A percentile compares a stretch with the other conserved stretches of the same genome.
These are phyloP conservation scores for Heliconius hortense DNA, from an alignment of 2,888 invertebrate species.

Conservation along the genomic window DNA sequence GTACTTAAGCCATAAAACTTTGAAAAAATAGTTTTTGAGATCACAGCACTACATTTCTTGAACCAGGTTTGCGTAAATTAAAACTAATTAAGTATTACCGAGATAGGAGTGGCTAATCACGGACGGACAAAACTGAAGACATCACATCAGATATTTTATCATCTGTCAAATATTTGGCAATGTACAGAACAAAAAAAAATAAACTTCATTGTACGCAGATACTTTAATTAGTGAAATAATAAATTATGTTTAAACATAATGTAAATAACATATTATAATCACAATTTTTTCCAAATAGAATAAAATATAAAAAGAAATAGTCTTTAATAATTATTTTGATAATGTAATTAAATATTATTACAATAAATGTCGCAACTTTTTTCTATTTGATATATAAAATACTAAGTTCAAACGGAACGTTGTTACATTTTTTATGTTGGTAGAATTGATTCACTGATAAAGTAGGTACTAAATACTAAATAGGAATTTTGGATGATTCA, in stretches of 20 bases:
- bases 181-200: constrained; percentile 33
- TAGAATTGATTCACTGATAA: constrained; percentile 47
- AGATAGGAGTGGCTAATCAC: constrained; percentile 75
- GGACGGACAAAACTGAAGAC: constrained; percentile 63
- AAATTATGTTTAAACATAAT: background rate
- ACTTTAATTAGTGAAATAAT: background rate
- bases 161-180: constrained; percentile 44
- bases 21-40: constrained; percentile 53
- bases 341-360: background rate
- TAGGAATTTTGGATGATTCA: constrained; percentile 70
- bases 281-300: background rate
- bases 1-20: constrained; percentile 44
- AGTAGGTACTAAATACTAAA: constrained; percentile 37
- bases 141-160: constrained; percentile 43
- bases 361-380: background rate
- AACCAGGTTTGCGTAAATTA: constrained; percentile 53
- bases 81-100: constrained; percentile 56
- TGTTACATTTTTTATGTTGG: constrained; percentile 39
- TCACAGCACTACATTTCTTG: constrained; percentile 65
- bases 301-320: background rate
- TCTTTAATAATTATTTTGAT: background rate
- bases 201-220: constrained; percentile 26
- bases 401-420: constrained; percentile 40
- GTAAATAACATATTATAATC: background rate
- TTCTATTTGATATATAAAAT: background rate